Evolutionary conservation across 2,113 vertebrate genomes (phyloP), one percentile per base, ranked within the genome.

Genomic region (Spheniscus mendiculus): DNA sequence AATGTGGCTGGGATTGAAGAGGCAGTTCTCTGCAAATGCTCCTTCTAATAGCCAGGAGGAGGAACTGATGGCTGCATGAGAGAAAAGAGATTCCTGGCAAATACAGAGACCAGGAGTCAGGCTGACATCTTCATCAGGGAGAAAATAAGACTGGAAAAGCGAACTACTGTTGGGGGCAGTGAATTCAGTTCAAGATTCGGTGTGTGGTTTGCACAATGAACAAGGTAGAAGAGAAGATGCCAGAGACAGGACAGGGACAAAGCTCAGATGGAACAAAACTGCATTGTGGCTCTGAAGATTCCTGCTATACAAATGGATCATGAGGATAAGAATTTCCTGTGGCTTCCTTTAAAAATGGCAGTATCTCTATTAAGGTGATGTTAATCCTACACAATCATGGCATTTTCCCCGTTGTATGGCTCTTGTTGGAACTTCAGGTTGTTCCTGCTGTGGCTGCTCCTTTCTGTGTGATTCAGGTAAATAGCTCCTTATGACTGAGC

Each of bases 81-180:
- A 53, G 56, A 78, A 61, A 81, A 47, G 53, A 72, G 9, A 63
- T 69, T 55, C 27, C 50, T 80, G 15, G 32, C 34, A 81, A 66
- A 72, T 44, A 63, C 19, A 53, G 49, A 93, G 38, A 52, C 12
- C 13, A 58, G 21, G 15, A 91, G 25, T 22, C 15, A 76, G 52
- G 34, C 2, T 0, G 0, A n/a, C 9, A 42, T 42, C 6, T 65
- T 56, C 21, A 5, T 36, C 40, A 44, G 12, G 12, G 18, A 79
- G 40, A 53, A 73, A 58, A 15, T 4, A 89, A 49, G 32, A 67
- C 47, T 74, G 21, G 23, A 67, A 87, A 74, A 44, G 21, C 17
- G 12, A 86, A 55, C 18, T 50, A 56, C 32, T 16, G 7, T 15
- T 36, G 27, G 11, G n/a, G 7, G 59, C 38, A 22, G 47, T 81